phyloP scores from a whole-genome alignment of 2,888 invertebrate genomes.

The Choreutis nemorana region DNA sequence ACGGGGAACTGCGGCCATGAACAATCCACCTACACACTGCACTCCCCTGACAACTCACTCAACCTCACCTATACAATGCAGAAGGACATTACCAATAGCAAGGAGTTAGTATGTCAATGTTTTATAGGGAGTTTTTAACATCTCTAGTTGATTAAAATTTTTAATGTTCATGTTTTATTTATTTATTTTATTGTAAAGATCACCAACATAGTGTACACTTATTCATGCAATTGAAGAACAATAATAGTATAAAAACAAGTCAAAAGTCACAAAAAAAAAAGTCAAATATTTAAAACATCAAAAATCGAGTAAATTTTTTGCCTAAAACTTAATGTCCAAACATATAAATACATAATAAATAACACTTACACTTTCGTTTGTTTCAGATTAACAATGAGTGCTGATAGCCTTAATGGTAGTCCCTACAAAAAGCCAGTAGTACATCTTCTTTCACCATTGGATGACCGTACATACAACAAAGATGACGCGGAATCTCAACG shows the following conservation, averaged over 20 bases:
- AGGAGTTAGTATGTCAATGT: constrained; percentile 42
- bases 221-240: too few relatives aligned
- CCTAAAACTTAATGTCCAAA: too few relatives aligned
- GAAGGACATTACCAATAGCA: constrained; percentile 29
- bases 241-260: too few relatives aligned
- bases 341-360: background rate
- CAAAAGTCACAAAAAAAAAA: too few relatives aligned
- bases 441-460: constrained; percentile 26
- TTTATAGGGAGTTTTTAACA: background rate
- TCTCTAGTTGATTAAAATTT: background rate
- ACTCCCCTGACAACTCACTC: constrained; percentile 19
- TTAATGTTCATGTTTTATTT: constrained; percentile 2
- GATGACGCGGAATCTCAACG: constrained; percentile 39
- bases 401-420: constrained; percentile 54
- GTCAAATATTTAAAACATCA: too few relatives aligned
- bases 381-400: constrained; percentile 54
- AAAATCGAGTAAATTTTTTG: too few relatives aligned
- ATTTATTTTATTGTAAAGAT: background rate
- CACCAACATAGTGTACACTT: too few relatives aligned
- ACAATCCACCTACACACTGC: constrained; percentile 32
- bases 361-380: constrained; percentile 3
- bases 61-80: constrained; percentile 37
- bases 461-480: constrained; percentile 42
- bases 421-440: constrained; percentile 26
- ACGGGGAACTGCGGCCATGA: constrained; percentile 22